These are phyloP conservation scores for Cnemophilus loriae DNA, from an alignment of 2,113 vertebrate genomes.

Conservation along the genomic window DNA sequence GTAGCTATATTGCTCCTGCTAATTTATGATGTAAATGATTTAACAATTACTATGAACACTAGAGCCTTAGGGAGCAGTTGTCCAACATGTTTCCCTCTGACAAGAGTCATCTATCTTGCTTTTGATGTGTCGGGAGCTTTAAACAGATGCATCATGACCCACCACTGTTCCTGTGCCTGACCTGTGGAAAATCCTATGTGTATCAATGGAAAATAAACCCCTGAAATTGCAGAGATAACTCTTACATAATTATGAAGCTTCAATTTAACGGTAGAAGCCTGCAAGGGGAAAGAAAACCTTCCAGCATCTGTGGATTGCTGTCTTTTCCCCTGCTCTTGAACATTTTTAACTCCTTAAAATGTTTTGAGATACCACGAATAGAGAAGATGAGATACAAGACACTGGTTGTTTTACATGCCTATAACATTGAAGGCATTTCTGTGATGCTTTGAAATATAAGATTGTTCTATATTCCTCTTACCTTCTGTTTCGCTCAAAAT, in stretches of 20 bases:
- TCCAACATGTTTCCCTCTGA: neutral
- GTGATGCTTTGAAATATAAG: neutral
- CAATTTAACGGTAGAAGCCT: neutral
- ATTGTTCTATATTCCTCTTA: neutral
- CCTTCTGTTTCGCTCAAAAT: neutral
- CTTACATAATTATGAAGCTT: neutral
- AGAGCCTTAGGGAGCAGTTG: conserved; percentile 35
- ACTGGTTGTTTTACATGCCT: neutral
- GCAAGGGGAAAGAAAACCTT: neutral
- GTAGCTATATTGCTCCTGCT: conserved; percentile 3
- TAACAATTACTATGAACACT: conserved; percentile 34
- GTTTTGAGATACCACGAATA: neutral
- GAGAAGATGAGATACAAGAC: neutral
- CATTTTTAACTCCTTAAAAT: neutral
- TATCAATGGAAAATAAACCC: conserved; percentile 18
- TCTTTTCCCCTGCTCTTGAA: neutral
- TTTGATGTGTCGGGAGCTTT: conserved; percentile 15
- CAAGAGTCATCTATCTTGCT: neutral
- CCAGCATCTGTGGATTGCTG: neutral
- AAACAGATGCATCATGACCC: neutral
- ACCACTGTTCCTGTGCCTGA: conserved; percentile 20
- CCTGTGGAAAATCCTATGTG: neutral
- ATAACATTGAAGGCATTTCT: neutral
- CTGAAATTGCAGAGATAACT: conserved; percentile 17
- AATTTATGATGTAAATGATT: conserved; percentile 43